phyloP scores from a whole-genome alignment of 2,888 invertebrate genomes.

The Latrodectus elegans region DNA sequence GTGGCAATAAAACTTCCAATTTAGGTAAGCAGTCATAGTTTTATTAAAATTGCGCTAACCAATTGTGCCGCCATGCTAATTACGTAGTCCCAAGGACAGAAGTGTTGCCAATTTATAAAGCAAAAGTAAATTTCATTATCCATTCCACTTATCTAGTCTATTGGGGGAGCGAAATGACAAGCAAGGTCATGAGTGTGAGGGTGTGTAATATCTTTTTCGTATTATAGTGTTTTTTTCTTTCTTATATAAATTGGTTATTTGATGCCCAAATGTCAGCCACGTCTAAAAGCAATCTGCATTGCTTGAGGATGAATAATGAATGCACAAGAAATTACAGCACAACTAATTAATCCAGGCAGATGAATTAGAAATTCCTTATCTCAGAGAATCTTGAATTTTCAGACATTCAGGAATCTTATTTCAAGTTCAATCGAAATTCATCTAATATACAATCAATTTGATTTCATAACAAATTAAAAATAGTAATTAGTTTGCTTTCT shows the following conservation, averaged over 20 bases:
- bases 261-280: not conserved
- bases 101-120: not conserved
- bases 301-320: not conserved
- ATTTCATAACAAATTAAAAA: too few relatives aligned
- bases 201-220: not conserved
- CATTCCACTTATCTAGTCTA: not conserved
- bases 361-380: too few relatives aligned
- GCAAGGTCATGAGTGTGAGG: constrained; percentile 5
- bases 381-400: too few relatives aligned
- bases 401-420: too few relatives aligned
- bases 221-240: not conserved
- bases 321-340: too few relatives aligned
- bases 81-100: not conserved
- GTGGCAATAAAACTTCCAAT: too few relatives aligned
- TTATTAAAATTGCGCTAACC: not conserved
- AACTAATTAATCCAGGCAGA: too few relatives aligned
- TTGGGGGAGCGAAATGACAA: not conserved
- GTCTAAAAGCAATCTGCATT: not conserved
- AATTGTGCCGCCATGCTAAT: not conserved
- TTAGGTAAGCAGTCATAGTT: too few relatives aligned
- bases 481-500: too few relatives aligned
- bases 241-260: not conserved
- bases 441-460: too few relatives aligned
- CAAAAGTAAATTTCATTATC: not conserved
- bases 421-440: too few relatives aligned